Evolutionary conservation across 2,113 vertebrate species (phyloP), one percentile per base, ranked within the genome.

Genomic region (Stegostoma tigrinum): DNA sequence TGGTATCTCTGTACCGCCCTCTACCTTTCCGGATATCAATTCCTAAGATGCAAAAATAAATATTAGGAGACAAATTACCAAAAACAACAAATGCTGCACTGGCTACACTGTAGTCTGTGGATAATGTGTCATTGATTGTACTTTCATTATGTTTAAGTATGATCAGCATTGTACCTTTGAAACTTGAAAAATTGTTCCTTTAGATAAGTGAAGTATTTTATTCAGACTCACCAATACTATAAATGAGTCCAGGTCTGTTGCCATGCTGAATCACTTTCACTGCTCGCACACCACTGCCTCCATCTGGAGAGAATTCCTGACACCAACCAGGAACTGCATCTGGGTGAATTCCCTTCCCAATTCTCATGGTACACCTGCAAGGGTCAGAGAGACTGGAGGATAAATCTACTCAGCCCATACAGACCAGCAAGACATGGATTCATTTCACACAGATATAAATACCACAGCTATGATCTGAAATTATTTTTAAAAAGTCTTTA

Each of bases 271-370:
- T 99, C 72, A 99, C 99, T 97, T 99, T 99, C 10, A 99, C 98
- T 6, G 99, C 98, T 96, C 99, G 97, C 90, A 99, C 99, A 86
- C 99, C 99, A 96, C 98, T 99, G 0, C 99, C 99, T 64, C 99
- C 99, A 61, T 99, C 99, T 97, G 99, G 97, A 27, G 99, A 99
- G 97, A 99, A 99, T 4, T 98, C 98, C 97, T 99, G 99, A 96
- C 99, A 99, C 99, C 99, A 99, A 96, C 99, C 99, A 0, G 99
- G 99, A 97, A 98, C 98, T 0, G 98, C 98, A 52, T 99, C 99
- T 0, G 98, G 98, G 96, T 99, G 99, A 96, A 99, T 99, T 24
- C 99, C 99, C 96, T 97, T 99, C 34, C 99, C 99, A 19, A 99
- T 97, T n/a, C 99, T 96, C 99, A 99, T 99, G 0, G 99, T 99